Base-by-base conservation (phyloP, 2,888 invertebrate genomes). In the Crossocerus cetratus region DNA sequence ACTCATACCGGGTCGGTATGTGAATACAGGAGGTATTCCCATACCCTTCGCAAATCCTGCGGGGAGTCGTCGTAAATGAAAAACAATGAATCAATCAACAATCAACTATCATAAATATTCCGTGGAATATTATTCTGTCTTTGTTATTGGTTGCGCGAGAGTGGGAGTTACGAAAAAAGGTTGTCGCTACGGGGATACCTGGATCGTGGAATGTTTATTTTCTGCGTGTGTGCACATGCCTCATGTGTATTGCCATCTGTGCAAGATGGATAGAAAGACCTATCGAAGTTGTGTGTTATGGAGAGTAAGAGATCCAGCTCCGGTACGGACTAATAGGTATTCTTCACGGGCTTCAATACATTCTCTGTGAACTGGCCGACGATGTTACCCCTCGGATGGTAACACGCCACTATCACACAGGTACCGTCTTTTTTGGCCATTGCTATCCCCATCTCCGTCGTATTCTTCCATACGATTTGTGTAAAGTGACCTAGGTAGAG, bases 381-480 rank as follows among this genome's bases (percentile, higher is more conserved):
- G 65, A 91, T 90, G 82, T 94, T 94, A 60, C 94, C 94, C 11
- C 93, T 91, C 0, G 94, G 94, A 83, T 91, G 89, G 85, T 94
- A 94, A 86, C 93, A 93, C 55, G 93, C 93, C 0, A 94, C 94
- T 8, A 94, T 92, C 65, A 93, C 91, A 63, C 92, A 91, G 53
- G 90, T 90, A 5, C 92, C 93, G 59, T 91, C 91, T 53, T 90
- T 91, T 86, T 91, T 94, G 3, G 96, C 95, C 85, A 93, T 93
- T 0, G 95, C 96, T 2, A 96, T 93, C 0, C 96, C 97, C 72
- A 96, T 90, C 85, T 95, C 94, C 79, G 91, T 93, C 2, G 94
- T 94, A 43, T 92, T 93, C 87, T 94, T 95, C 96, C 97, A 97
- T n/a, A 97, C 92, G 0, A 97, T 93, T 91, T 97, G 96, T 0